Evolutionary conservation across 1,140 invertebrate species (phyloP).

Genomic region (Ceratosolen solmsi): DNA sequence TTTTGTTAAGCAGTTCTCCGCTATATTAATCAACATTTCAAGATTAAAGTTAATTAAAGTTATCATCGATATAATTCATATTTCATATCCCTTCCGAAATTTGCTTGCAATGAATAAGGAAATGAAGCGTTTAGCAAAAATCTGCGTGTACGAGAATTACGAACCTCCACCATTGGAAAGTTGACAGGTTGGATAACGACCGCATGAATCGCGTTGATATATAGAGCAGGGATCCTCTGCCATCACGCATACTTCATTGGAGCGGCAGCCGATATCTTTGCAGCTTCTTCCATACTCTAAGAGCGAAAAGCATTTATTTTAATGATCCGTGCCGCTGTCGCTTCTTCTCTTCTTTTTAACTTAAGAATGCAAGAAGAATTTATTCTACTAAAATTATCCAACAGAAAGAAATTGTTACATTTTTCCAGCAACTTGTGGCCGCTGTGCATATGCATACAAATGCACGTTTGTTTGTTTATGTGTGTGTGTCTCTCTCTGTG

Average conservation of each 20-base stretch:
- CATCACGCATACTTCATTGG: constrained; percentile 81
- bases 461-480: too few species aligned
- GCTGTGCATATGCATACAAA: too few species aligned
- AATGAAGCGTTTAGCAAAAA: too few species aligned
- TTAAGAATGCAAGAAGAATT: background rate
- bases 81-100: too few species aligned
- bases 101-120: too few species aligned
- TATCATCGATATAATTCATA: too few species aligned
- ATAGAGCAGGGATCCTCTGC: constrained; percentile 80
- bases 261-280: constrained; percentile 83
- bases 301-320: constrained; percentile 58
- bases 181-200: constrained; percentile 80
- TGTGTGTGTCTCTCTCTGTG: too few species aligned
- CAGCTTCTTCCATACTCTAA: constrained; percentile 84
- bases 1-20: constrained; percentile 60
- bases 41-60: too few species aligned
- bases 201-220: constrained; percentile 75
- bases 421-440: background rate
- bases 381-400: background rate
- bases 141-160: background rate
- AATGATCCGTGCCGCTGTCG: background rate
- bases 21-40: constrained; percentile 53
- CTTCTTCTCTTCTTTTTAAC: background rate
- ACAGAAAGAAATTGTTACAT: background rate
- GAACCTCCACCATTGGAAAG: constrained; percentile 62